Conservation (phyloP, 2,113 vertebrate species). For the Caranx ignobilis region DNA sequence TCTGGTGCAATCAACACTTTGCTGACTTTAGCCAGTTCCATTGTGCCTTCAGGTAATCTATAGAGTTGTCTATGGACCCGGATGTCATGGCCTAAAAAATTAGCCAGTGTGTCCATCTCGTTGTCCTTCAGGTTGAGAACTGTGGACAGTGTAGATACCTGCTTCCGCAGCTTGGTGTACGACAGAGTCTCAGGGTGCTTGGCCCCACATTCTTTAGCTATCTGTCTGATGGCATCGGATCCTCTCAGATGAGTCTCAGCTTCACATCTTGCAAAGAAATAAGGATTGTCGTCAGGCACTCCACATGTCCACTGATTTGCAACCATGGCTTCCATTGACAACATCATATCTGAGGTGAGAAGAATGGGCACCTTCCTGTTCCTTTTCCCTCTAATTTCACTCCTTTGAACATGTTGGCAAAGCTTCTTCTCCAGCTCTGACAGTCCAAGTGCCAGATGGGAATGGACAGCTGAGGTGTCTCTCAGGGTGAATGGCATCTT, state of each 20-base stretch:
- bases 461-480: no score
- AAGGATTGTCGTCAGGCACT: not conserved
- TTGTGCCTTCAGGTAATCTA: conserved; percentile 25
- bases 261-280: conserved; percentile 22
- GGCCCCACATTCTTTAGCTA: conserved; percentile 7
- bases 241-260: conserved; percentile 5
- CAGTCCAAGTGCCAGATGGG: no score
- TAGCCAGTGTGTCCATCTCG: conserved; percentile 28
- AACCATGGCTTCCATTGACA: not conserved
- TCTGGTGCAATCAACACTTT: not conserved
- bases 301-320: not conserved
- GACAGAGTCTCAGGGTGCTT: conserved; percentile 18
- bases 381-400: no score
- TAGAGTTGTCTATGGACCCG: conserved; percentile 37
- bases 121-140: conserved; percentile 37
- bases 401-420: no score
- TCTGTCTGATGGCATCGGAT: not conserved
- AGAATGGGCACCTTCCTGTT: no score
- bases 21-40: conserved; percentile 28
- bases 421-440: no score
- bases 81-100: no score
- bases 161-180: conserved; percentile 39
- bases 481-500: no score
- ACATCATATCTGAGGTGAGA: no score
- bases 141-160: conserved; percentile 15